Evolutionary conservation across 2,888 invertebrate genomes (phyloP), one percentile per base, ranked within the genome.

Genomic region (Synergus japonicus): DNA sequence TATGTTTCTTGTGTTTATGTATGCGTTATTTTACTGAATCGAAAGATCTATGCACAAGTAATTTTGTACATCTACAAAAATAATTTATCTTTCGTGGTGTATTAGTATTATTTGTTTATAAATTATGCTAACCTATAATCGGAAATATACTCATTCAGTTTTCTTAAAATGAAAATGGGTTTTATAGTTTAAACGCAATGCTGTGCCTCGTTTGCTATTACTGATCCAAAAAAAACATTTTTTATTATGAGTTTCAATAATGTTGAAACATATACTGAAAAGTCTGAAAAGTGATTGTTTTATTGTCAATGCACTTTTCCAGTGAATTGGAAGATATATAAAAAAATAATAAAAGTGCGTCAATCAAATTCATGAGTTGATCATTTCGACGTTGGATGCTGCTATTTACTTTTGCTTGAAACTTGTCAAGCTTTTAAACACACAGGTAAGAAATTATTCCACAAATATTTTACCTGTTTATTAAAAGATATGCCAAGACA

Each of bases 61-160:
- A 69, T 69, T 69, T 69, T 69, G 67, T 44, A 67, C 29, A 46
- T 69, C 67, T 69, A 69, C 43, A 49, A 69, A 69, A 69, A 69
- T 69, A 69, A 69, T 54, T n/a, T 37, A 73, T 69, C 69, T 54
- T 73, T 73, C 69, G 29, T 73, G 67, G 67, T 54, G 37, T 29
- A 69, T 49, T 73, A 73, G n/a, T n/a, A n/a, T 37, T 73, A 37
- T 49, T 69, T 69, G 69, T 73, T 73, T 73, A 73, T 73, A 73
- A 73, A 54, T 54, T 15, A 29, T 49, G 15, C 13, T 54, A 54
- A 73, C 54, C 49, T 73, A 29, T 29, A 29, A 46, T 41, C 29
- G 7, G 15, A n/a, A 73, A 54, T 2, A 9, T 37, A 49, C 13
- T 49, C 29, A 22, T 37, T 9, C 22, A 37, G 29, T 29, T 54